Evolutionary conservation across 2,113 vertebrate species (phyloP).

Genomic region (Coptodon rendalli): DNA sequence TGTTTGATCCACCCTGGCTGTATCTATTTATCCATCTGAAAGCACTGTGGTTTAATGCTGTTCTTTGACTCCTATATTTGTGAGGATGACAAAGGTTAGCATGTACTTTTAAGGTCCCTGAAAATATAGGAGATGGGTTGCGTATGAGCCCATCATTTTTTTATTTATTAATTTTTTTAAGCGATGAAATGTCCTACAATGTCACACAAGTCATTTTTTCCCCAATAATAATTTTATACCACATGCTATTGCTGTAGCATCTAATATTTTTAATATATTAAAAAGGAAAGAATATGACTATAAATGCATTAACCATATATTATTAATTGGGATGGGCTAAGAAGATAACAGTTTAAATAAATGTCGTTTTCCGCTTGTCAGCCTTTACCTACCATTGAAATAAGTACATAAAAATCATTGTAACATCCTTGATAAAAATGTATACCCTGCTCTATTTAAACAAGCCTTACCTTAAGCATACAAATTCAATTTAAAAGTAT

Average conservation of each 20-base stretch:
- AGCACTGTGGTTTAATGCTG: background rate
- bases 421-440: background rate
- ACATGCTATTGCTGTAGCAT: background rate
- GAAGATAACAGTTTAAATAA: background rate
- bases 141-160: background rate
- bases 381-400: background rate
- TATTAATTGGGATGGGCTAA: background rate
- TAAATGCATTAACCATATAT: background rate
- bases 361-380: background rate
- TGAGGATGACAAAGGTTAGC: background rate
- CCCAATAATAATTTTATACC: background rate
- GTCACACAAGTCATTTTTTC: background rate
- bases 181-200: background rate
- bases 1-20: background rate
- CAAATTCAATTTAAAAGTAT: background rate
- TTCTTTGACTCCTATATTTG: background rate
- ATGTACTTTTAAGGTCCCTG: background rate
- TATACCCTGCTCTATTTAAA: background rate
- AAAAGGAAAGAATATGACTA: background rate
- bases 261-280: background rate
- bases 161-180: background rate
- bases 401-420: background rate
- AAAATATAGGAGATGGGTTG: background rate
- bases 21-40: background rate
- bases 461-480: too few species aligned